Conservation (phyloP, 2,888 invertebrate species). For the Heliconius ismenius region DNA sequence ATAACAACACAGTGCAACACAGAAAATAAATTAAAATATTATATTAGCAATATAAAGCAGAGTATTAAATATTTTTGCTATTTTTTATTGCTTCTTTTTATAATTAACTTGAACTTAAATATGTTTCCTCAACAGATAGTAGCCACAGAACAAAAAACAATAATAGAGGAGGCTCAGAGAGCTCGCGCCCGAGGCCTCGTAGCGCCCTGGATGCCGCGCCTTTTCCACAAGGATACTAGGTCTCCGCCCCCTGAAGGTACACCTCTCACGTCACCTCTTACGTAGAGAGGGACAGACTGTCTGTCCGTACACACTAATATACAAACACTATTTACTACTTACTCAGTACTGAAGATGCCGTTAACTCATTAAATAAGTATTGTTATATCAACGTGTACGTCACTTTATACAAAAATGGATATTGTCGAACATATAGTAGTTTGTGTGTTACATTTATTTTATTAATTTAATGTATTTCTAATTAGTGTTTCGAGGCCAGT, state of each 20-base stretch:
- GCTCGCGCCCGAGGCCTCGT: conserved; percentile 85
- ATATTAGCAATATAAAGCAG: too few species aligned
- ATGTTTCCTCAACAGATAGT: conserved; percentile 77
- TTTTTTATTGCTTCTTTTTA: background rate
- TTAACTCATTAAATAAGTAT: too few species aligned
- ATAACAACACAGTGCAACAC: too few species aligned
- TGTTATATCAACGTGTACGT: too few species aligned
- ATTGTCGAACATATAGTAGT: too few species aligned
- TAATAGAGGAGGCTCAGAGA: conserved; percentile 93
- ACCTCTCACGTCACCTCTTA: too few species aligned
- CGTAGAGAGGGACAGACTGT: background rate
- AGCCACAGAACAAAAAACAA: conserved; percentile 95
- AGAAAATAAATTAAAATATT: too few species aligned
- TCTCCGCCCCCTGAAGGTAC: conserved; percentile 59
- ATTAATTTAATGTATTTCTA: too few species aligned
- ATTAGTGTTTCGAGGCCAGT: too few species aligned
- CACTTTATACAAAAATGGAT: too few species aligned
- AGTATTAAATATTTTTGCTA: background rate
- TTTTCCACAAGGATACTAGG: conserved; percentile 79
- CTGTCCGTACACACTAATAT: background rate
- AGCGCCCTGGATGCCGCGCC: conserved; percentile 86
- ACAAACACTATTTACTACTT: background rate
- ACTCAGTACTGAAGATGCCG: too few species aligned
- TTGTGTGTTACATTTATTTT: too few species aligned
- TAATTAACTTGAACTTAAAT: background rate